Conservation (phyloP, 2,888 invertebrate species). For the Mesorhabditis spiculigera region DNA sequence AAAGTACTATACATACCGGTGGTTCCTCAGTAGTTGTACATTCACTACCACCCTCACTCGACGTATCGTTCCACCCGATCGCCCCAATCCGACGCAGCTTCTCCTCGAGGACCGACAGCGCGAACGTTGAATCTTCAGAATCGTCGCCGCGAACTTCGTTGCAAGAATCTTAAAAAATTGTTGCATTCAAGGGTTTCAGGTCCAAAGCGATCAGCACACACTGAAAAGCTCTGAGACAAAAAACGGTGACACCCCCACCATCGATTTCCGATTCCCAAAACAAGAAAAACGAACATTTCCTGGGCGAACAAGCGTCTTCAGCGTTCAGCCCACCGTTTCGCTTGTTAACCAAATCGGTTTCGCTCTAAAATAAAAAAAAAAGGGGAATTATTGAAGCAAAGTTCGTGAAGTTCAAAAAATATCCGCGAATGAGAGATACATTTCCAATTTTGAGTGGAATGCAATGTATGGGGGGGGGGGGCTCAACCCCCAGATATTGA, state of each 20-base stretch:
- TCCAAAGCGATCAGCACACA: neutral
- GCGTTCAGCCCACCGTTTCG: neutral
- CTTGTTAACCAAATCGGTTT: slow-evolving; percentile 1
- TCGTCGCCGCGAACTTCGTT: neutral
- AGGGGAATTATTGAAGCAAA: neutral
- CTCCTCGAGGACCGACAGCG: slow-evolving; percentile 16
- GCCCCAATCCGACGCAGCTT: slow-evolving; percentile 8
- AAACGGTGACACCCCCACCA: no score
- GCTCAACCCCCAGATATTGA: no score
- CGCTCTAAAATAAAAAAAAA: slow-evolving; percentile 2
- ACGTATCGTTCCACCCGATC: neutral
- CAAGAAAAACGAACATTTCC: slow-evolving; percentile 4
- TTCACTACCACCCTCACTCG: neutral
- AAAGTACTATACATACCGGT: neutral
- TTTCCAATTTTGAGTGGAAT: no score
- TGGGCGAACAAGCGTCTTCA: neutral
- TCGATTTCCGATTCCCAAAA: neutral
- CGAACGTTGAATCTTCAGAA: slow-evolving; percentile 6
- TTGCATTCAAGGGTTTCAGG: neutral
- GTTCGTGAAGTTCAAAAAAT: neutral
- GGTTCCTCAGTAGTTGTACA: neutral
- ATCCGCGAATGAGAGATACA: no score
- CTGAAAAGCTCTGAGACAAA: neutral
- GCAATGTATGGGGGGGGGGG: no score
- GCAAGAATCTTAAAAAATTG: slow-evolving; percentile 7